phyloP scores from a whole-genome alignment of 2,888 invertebrate genomes.

The Caenorhabditis sp. region DNA sequence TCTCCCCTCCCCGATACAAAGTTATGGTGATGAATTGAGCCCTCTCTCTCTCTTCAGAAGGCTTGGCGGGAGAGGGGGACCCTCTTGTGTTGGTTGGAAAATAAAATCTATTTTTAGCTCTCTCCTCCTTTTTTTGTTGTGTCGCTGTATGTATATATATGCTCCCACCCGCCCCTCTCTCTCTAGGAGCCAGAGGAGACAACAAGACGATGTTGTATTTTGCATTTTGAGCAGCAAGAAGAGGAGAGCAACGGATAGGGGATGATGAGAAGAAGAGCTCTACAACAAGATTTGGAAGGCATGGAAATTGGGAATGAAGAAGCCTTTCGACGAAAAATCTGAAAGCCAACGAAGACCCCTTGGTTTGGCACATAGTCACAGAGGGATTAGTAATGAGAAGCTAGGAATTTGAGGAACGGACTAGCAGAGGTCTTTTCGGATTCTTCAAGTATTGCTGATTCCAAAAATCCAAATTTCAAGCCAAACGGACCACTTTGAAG shows the following conservation, averaged over 20 bases:
- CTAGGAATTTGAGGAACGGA: not conserved
- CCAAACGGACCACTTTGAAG: not conserved
- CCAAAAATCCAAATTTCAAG: not conserved
- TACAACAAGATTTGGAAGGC: not conserved
- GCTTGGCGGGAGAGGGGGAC: not conserved
- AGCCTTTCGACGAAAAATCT: too few species aligned
- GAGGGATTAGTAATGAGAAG: too few species aligned
- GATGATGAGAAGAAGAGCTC: too few species aligned
- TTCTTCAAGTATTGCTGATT: not conserved
- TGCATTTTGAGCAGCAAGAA: conserved; percentile 29
- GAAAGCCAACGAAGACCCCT: too few species aligned
- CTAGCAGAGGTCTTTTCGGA: too few species aligned
- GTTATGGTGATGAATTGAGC: conserved; percentile 40
- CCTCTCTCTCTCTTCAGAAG: not conserved
- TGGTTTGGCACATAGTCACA: too few species aligned
- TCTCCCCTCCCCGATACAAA: not conserved
- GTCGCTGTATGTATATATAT: not conserved
- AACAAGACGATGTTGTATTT: conserved; percentile 27
- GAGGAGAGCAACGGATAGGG: not conserved
- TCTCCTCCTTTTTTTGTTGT: not conserved
- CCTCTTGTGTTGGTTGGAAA: conserved; percentile 8
- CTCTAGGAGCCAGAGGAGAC: not conserved
- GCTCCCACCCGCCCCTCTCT: not conserved
- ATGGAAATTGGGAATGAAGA: too few species aligned
- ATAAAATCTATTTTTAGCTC: conserved; percentile 53